Percentiles rank a stretch among this genome's conserved stretches.
Conservation (phyloP, 2,113 vertebrate species). For the Catharus minimus region DNA sequence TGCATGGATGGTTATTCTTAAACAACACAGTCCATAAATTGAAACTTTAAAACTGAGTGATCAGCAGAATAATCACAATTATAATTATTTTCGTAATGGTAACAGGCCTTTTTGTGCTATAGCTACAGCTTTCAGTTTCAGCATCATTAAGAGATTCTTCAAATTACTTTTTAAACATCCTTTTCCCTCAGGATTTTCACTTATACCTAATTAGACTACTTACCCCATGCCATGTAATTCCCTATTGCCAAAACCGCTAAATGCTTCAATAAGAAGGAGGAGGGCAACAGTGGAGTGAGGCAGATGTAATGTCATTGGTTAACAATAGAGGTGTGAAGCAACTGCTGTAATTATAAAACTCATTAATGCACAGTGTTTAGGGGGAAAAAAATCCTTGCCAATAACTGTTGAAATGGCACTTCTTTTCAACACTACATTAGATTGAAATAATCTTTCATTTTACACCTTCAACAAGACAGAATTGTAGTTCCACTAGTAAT, state of each 20-base stretch:
- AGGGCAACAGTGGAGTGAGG: slow-evolving; percentile 76
- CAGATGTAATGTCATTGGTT: slow-evolving; percentile 85
- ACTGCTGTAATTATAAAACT: slow-evolving; percentile 80
- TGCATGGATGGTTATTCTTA: neutral
- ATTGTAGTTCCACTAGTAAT: slow-evolving; percentile 52
- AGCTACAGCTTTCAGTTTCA: slow-evolving; percentile 66
- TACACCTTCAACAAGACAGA: slow-evolving; percentile 43
- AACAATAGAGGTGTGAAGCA: slow-evolving; percentile 85
- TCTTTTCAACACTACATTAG: slow-evolving; percentile 55
- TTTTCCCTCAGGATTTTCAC: slow-evolving; percentile 80
- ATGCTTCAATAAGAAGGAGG: slow-evolving; percentile 78
- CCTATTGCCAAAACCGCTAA: slow-evolving; percentile 84
- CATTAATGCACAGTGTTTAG: slow-evolving; percentile 76
- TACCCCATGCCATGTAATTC: slow-evolving; percentile 81
- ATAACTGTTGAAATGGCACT: slow-evolving; percentile 58
- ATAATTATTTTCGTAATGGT: slow-evolving; percentile 16
- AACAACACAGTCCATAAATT: neutral
- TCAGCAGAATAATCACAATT: slow-evolving; percentile 5
- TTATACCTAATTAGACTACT: slow-evolving; percentile 83
- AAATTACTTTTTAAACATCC: slow-evolving; percentile 79
- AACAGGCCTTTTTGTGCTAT: slow-evolving; percentile 36
- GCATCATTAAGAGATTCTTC: slow-evolving; percentile 80
- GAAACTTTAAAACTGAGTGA: slow-evolving; percentile 3
- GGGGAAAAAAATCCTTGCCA: slow-evolving; percentile 48
- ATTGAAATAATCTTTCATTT: slow-evolving; percentile 64